These are phyloP conservation scores for Myripristis jacobus DNA, from an alignment of 2,797 vertebrate species.

Conservation along the genomic window DNA sequence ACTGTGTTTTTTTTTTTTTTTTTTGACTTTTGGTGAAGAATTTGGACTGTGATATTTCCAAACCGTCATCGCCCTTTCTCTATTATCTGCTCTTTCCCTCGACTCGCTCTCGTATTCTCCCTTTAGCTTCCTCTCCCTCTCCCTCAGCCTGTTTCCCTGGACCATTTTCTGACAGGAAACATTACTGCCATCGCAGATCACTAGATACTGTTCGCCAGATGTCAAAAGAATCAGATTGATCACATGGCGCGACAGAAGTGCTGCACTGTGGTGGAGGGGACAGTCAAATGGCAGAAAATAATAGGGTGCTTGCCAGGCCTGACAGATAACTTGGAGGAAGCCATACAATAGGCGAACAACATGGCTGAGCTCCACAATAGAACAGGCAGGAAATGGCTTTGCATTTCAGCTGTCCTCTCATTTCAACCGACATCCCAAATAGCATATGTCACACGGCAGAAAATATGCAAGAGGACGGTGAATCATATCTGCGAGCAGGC, in stretches of 20 bases:
- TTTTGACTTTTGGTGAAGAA: conserved; percentile 56
- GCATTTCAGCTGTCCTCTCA: conserved; percentile 72
- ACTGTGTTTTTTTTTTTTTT: no score
- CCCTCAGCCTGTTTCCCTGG: conserved; percentile 52
- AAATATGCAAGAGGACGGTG: conserved; percentile 59
- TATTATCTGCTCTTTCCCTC: conserved; percentile 55
- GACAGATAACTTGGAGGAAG: conserved; percentile 80
- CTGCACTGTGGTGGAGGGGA: conserved; percentile 71
- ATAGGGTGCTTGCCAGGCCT: conserved; percentile 75
- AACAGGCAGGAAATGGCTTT: conserved; percentile 76
- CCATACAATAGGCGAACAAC: conserved; percentile 73
- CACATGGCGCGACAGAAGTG: conserved; percentile 73
- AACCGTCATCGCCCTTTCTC: conserved; percentile 60
- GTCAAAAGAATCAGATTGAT: conserved; percentile 81
- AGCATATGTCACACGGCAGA: conserved; percentile 64
- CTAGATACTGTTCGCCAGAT: conserved; percentile 72
- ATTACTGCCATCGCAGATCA: conserved; percentile 81
- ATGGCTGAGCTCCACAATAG: conserved; percentile 72
- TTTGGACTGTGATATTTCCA: conserved; percentile 57
- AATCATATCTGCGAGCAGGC: conserved; percentile 59
- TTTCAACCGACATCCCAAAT: conserved; percentile 73
- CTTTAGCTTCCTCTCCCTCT: conserved; percentile 58
- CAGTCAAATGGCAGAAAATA: conserved; percentile 83
- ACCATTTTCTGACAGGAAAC: conserved; percentile 79
- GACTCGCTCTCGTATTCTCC: conserved; percentile 57